These are phyloP conservation scores for Branchellion lobata DNA, from an alignment of 2,888 invertebrate genomes.

Conservation along the genomic window DNA sequence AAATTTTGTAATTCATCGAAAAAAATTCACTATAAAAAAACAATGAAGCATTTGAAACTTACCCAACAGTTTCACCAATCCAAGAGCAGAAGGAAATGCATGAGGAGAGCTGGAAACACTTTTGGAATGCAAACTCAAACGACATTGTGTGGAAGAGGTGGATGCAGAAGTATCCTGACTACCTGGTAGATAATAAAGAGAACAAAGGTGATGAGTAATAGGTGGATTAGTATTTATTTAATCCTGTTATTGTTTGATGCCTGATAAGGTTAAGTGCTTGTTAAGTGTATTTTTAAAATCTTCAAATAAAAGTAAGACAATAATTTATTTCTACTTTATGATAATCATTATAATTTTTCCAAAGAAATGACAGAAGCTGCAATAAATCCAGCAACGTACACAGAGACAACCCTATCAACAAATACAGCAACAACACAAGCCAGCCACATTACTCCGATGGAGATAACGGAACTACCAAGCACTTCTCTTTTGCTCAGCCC, in stretches of 20 bases:
- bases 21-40: background rate
- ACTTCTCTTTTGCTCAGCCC: no score
- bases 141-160: constrained; percentile 58
- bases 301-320: no score
- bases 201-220: no score
- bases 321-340: no score
- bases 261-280: no score
- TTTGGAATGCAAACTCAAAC: constrained; percentile 56
- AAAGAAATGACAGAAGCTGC: no score
- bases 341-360: no score
- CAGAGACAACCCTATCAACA: background rate
- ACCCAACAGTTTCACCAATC: background rate
- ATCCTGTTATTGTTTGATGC: no score
- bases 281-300: no score
- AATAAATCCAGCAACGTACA: no score
- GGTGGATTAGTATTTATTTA: no score
- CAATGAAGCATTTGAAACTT: background rate
- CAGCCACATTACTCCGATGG: background rate
- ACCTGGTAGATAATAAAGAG: constrained; percentile 1
- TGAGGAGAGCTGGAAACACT: constrained; percentile 22
- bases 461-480: background rate
- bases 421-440: background rate
- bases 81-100: background rate
- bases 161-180: constrained; percentile 58
- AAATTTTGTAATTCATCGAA: no score